Evolutionary conservation across 1,140 invertebrate genomes (phyloP), one percentile per base, ranked within the genome.

Genomic region (Sycophila sp.): DNA sequence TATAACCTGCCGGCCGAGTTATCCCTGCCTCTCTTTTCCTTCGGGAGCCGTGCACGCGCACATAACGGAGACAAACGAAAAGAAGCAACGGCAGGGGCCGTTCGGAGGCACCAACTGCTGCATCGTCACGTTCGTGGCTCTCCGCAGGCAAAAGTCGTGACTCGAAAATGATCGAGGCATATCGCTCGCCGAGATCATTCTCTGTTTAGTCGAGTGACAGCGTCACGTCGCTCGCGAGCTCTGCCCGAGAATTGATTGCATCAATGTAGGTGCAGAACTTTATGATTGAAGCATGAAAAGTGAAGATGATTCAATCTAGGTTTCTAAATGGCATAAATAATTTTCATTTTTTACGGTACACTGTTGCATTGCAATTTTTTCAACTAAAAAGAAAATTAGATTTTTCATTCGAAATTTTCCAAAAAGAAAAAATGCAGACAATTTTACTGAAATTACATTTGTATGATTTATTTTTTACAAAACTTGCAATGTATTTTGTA

Each of bases 91-190:
- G 30, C 59, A 17, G 60, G n/a, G 15, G 45, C 42, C 30, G 45
- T 42, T 34, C 6, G 24, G 24, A 59, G 36, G n/a, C 36, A 67
- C 47, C 22, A 67, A 30, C 53, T 55, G 42, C 56, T 68, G 66
- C 56, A 53, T 59, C 56, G 55, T 59, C 56, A 53, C 56, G 34
- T 40, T 60, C n/a, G 45, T 24, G 26, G 45, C 34, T 59, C 8
- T 49, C 17, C n/a, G 42, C 66, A 13, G n/a, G n/a, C n/a, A n/a
- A n/a, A 40, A 69, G 15, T 69, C 66, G 66, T 69, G 66, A 60
- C 56, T 60, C n/a, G 65, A 69, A 51, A 69, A 69, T 69, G 66
- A 60, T 69, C 56, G 30, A 53, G 53, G 15, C 51, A 13, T 68
- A 68, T 68, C 65, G 53, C 15, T 49, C 30, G 65, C 15, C 26